phyloP scores from a whole-genome alignment of 2,797 vertebrate genomes.

The Gobio occitaniae region DNA sequence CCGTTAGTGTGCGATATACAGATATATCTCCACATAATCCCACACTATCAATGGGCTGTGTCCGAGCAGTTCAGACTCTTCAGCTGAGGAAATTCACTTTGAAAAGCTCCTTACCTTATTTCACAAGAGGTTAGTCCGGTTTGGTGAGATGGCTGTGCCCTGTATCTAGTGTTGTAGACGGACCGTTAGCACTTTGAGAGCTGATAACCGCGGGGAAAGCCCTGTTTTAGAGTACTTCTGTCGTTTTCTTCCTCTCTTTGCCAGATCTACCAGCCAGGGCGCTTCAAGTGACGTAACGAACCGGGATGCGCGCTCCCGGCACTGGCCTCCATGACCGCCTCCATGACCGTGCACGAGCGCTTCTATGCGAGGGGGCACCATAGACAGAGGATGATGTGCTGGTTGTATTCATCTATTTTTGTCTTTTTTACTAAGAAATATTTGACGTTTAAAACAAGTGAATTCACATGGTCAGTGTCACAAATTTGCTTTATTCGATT shows the following conservation, averaged over 20 bases:
- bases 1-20: background rate
- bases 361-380: background rate
- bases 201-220: constrained; percentile 39
- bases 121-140: constrained; percentile 53
- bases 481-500: background rate
- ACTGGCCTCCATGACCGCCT: constrained; percentile 50
- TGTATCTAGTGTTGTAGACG: constrained; percentile 28
- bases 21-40: constrained; percentile 22
- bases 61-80: constrained; percentile 43
- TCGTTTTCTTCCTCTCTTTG: constrained; percentile 48
- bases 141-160: constrained; percentile 21
- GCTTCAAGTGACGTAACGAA: constrained; percentile 68
- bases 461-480: background rate
- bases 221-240: constrained; percentile 56
- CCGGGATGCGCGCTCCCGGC: constrained; percentile 64
- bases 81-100: constrained; percentile 57
- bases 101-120: constrained; percentile 61
- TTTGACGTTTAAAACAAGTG: background rate
- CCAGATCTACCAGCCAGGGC: constrained; percentile 63
- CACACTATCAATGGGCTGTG: constrained; percentile 48
- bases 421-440: background rate
- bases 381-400: background rate
- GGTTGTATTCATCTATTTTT: background rate
- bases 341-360: constrained; percentile 52
- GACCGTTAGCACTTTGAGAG: constrained; percentile 55